Percentiles rank a stretch among this genome's conserved stretches.
These are phyloP conservation scores for Corydoras sp. DNA, from an alignment of 2,113 vertebrate genomes.

Conservation along the genomic window DNA sequence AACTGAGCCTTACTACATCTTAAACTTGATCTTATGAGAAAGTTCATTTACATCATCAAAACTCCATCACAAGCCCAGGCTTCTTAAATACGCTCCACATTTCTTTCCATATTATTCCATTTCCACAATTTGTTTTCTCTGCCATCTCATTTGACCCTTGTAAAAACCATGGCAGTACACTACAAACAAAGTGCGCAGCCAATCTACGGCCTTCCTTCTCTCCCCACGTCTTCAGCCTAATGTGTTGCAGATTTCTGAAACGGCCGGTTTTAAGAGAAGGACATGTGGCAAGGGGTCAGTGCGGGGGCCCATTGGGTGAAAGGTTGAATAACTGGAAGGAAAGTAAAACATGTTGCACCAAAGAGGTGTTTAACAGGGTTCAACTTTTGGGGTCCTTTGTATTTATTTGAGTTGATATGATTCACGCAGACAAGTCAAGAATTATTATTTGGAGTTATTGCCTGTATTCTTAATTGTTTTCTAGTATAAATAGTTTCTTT, in stretches of 20 bases:
- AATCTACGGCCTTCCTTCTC: constrained; percentile 59
- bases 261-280: constrained; percentile 71
- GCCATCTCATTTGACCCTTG: constrained; percentile 58
- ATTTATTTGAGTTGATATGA: constrained; percentile 6
- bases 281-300: constrained; percentile 73
- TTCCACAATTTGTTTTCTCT: constrained; percentile 52
- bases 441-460: neutral
- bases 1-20: neutral
- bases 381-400: constrained; percentile 42
- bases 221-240: constrained; percentile 52
- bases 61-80: constrained; percentile 16
- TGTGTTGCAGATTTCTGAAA: constrained; percentile 75
- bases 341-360: constrained; percentile 64
- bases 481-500: no score
- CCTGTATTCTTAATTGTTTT: no score
- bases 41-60: constrained; percentile 32
- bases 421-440: neutral
- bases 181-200: constrained; percentile 56
- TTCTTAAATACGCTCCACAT: constrained; percentile 28
- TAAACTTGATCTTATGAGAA: neutral
- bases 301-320: constrained; percentile 70
- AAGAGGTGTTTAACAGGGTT: constrained; percentile 64
- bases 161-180: constrained; percentile 64
- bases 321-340: constrained; percentile 80
- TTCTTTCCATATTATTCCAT: neutral